Percentiles rank a stretch among this genome's conserved stretches.
These are phyloP conservation scores for Catocala sponsa DNA, from an alignment of 2,888 invertebrate genomes.

Conservation along the genomic window DNA sequence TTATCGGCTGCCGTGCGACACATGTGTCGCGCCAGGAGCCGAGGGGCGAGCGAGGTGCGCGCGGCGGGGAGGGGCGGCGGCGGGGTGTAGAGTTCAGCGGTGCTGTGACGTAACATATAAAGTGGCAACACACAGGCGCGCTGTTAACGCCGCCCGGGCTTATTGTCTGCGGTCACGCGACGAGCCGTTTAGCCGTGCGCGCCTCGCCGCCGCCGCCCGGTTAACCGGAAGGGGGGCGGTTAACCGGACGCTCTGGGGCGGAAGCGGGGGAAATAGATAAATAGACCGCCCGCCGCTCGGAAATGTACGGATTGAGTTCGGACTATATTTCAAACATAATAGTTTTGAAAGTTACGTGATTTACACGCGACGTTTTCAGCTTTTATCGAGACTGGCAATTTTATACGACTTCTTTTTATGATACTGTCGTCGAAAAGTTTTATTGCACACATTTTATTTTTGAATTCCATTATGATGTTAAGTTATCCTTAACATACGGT, in stretches of 20 bases:
- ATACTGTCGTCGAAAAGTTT: slow-evolving; percentile 77
- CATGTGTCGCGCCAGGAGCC: slow-evolving; percentile 45
- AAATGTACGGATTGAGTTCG: slow-evolving; percentile 88
- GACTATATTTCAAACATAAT: slow-evolving; percentile 87
- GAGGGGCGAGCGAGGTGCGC: slow-evolving; percentile 37
- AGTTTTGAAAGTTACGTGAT: slow-evolving; percentile 87
- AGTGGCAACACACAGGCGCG: slow-evolving; percentile 88
- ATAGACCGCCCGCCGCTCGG: slow-evolving; percentile 87
- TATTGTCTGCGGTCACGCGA: slow-evolving; percentile 89
- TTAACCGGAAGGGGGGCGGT: slow-evolving; percentile 88
- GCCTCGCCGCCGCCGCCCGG: slow-evolving; percentile 83
- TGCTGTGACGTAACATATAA: slow-evolving; percentile 83
- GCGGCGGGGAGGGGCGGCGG: slow-evolving; percentile 38
- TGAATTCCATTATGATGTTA: slow-evolving; percentile 67
- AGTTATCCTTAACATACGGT: slow-evolving; percentile 62
- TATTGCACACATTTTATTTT: slow-evolving; percentile 74
- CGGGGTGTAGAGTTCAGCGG: slow-evolving; percentile 37
- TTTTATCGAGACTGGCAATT: slow-evolving; percentile 78
- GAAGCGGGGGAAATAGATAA: slow-evolving; percentile 88
- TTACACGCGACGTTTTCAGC: slow-evolving; percentile 85
- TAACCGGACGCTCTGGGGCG: slow-evolving; percentile 87
- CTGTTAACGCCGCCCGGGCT: slow-evolving; percentile 87
- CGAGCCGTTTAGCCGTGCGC: slow-evolving; percentile 88
- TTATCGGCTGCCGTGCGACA: slow-evolving; percentile 65
- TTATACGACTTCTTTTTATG: slow-evolving; percentile 77